Conservation (phyloP, 2,113 vertebrate genomes). For the Dolichotis patagonum region DNA sequence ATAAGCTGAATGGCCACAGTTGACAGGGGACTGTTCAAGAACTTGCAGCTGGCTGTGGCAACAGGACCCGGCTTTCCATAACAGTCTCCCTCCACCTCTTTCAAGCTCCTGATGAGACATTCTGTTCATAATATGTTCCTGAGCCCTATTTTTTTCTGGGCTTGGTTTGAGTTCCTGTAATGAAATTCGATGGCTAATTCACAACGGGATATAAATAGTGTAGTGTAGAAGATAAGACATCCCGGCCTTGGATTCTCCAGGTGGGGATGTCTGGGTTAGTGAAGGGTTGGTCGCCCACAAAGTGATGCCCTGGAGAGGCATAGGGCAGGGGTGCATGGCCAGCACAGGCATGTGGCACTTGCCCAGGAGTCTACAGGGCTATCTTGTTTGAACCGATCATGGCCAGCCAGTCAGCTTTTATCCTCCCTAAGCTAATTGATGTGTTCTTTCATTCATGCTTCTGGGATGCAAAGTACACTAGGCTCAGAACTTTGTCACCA, state of each 20-base stretch:
- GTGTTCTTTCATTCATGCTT: not conserved
- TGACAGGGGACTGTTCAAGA: not conserved
- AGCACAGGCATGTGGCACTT: not conserved
- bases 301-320: not conserved
- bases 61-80: not conserved
- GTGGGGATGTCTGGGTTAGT: not conserved
- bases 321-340: not conserved
- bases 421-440: not conserved
- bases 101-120: not conserved
- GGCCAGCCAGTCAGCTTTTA: not conserved
- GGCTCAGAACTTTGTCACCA: not conserved
- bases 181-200: not conserved
- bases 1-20: accelerated
- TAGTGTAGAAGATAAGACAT: not conserved
- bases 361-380: not conserved
- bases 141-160: not conserved
- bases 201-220: not conserved
- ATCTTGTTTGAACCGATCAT: not conserved
- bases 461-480: not conserved
- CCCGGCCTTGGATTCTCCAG: not conserved
- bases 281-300: not conserved
- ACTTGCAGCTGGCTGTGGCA: not conserved
- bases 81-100: not conserved
- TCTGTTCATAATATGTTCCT: not conserved
- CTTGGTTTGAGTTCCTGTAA: not conserved